Evolutionary conservation across 1,140 invertebrate genomes (phyloP).

Genomic region (Plectrocnemia conspersa): DNA sequence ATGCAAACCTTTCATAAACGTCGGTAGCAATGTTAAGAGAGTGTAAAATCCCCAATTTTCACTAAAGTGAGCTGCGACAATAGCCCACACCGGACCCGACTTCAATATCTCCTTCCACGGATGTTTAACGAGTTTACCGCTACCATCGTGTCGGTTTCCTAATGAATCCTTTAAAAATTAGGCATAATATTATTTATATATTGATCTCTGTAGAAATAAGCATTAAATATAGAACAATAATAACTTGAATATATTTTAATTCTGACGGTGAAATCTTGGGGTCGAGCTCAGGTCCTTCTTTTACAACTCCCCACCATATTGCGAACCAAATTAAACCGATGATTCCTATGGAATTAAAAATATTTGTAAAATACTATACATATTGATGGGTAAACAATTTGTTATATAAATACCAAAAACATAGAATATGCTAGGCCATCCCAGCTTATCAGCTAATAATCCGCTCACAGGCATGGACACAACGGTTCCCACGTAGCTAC

Average conservation of each 20-base stretch:
- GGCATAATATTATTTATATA: constrained; percentile 8
- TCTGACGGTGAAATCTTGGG: constrained; percentile 68
- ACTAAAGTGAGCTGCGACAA: constrained; percentile 83
- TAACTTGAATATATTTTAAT: constrained; percentile 67
- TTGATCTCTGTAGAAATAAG: neutral
- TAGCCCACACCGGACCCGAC: constrained; percentile 85
- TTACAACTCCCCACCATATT: constrained; percentile 66
- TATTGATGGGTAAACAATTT: no score
- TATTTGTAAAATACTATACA: neutral
- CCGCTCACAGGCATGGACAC: constrained; percentile 73
- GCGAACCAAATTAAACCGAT: constrained; percentile 68
- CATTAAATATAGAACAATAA: neutral
- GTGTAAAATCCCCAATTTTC: constrained; percentile 97
- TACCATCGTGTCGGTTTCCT: constrained; percentile 35
- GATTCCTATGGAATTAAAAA: constrained; percentile 46
- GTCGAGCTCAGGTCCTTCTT: constrained; percentile 73
- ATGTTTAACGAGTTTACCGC: constrained; percentile 47
- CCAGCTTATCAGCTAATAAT: constrained; percentile 63
- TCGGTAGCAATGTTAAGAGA: constrained; percentile 82
- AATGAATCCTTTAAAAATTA: constrained; percentile 43
- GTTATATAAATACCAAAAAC: constrained; percentile 82
- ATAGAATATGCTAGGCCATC: constrained; percentile 87
- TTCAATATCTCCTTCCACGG: constrained; percentile 79
- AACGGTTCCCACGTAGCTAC: constrained; percentile 78
- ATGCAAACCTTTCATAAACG: constrained; percentile 76